These are phyloP conservation scores for Tarsius wallacei DNA, from an alignment of 2,797 vertebrate genomes.

Conservation along the genomic window DNA sequence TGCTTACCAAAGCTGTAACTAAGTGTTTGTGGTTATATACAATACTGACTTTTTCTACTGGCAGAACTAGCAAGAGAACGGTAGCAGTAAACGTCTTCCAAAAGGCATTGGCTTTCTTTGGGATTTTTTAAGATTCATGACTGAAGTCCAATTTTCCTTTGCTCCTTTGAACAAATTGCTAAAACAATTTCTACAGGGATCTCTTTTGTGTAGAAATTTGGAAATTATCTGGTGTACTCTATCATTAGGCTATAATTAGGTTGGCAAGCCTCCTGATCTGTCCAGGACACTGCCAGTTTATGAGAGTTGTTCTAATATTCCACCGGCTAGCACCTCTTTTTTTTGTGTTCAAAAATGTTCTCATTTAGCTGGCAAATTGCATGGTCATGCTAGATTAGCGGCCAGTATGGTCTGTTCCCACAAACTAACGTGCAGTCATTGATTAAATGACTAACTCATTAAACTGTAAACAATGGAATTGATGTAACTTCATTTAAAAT, in stretches of 20 bases:
- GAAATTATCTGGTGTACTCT: neutral
- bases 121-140: neutral
- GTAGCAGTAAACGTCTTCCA: neutral
- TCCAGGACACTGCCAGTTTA: neutral
- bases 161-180: neutral
- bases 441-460: neutral
- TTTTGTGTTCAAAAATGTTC: neutral
- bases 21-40: neutral
- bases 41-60: neutral
- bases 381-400: neutral
- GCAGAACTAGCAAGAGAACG: neutral
- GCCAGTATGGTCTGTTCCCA: neutral
- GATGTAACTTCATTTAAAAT: conserved; percentile 4
- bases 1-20: neutral
- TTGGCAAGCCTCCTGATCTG: neutral
- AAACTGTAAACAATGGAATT: neutral
- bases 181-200: neutral
- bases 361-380: neutral
- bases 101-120: neutral
- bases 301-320: neutral
- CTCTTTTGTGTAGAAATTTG: neutral
- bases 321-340: neutral
- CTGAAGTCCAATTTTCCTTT: neutral
- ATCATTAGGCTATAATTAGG: neutral
- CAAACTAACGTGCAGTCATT: neutral